Evolutionary conservation across 2,888 invertebrate genomes (phyloP).

Genomic region (Phoenoteleia sp.): DNA sequence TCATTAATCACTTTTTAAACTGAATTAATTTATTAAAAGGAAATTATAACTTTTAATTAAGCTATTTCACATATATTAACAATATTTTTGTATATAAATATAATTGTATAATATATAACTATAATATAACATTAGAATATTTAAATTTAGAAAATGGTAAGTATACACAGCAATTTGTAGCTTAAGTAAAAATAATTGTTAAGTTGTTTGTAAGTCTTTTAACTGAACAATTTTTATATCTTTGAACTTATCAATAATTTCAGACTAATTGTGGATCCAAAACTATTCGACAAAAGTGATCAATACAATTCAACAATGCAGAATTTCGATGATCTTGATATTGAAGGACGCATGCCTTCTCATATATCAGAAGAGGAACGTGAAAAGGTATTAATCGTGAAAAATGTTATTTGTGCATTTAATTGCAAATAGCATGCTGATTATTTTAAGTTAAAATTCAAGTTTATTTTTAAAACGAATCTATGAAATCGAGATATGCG

Average conservation of each 20-base stretch:
- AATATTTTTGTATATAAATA: background rate
- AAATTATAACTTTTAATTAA: background rate
- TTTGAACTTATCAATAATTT: conserved; percentile 73
- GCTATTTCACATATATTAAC: background rate
- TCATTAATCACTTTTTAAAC: too few species aligned
- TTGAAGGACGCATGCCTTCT: conserved; percentile 85
- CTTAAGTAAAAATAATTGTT: conserved; percentile 34
- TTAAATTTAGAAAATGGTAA: conserved; percentile 56
- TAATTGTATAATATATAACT: conserved; percentile 1
- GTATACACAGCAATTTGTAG: conserved; percentile 69
- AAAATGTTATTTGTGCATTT: conserved; percentile 59
- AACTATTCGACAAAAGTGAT: conserved; percentile 62
- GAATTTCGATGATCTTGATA: conserved; percentile 86
- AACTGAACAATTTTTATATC: conserved; percentile 24
- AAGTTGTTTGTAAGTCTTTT: background rate
- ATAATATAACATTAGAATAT: background rate
- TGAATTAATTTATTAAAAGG: conserved; percentile 4
- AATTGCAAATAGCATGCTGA: conserved; percentile 38
- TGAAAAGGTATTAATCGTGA: conserved; percentile 84
- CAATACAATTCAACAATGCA: conserved; percentile 80
- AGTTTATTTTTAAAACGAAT: conserved; percentile 2
- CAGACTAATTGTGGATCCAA: conserved; percentile 74
- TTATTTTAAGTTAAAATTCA: conserved; percentile 33
- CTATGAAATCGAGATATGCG: conserved; percentile 5
- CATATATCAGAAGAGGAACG: conserved; percentile 84